Percentiles rank a stretch among this genome's conserved stretches.
phyloP scores from a whole-genome alignment of 2,797 vertebrate species.

The Hypotaenidia okinawae region DNA sequence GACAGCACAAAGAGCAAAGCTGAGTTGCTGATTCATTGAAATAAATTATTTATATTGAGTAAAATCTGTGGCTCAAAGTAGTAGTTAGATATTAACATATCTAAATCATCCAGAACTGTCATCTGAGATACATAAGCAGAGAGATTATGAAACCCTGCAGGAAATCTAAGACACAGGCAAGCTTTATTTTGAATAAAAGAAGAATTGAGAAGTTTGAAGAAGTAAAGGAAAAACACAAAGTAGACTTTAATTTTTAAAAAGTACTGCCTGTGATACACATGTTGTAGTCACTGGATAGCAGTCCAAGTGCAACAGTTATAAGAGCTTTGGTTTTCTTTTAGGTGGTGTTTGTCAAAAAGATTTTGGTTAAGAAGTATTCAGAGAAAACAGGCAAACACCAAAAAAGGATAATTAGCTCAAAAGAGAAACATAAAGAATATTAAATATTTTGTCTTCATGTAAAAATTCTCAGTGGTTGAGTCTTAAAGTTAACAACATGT shows the following conservation, averaged over 20 bases:
- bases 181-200: background rate
- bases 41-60: background rate
- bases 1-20: background rate
- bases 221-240: background rate
- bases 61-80: background rate
- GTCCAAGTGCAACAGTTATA: background rate
- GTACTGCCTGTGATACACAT: background rate
- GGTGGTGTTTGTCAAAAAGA: background rate
- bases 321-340: background rate
- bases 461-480: background rate
- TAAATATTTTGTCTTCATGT: background rate
- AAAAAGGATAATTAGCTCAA: background rate
- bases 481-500: background rate
- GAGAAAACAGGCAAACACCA: accelerated
- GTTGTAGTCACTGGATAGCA: no score
- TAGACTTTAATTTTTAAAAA: background rate
- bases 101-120: background rate
- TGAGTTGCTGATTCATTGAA: background rate
- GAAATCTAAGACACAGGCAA: background rate
- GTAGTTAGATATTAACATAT: background rate
- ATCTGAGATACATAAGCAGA: background rate
- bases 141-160: background rate
- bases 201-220: background rate
- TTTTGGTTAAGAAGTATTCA: background rate
- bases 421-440: background rate